Percentiles rank a stretch among this genome's conserved stretches.
phyloP scores from a whole-genome alignment of 2,888 invertebrate genomes.

The Ischnura elegans region DNA sequence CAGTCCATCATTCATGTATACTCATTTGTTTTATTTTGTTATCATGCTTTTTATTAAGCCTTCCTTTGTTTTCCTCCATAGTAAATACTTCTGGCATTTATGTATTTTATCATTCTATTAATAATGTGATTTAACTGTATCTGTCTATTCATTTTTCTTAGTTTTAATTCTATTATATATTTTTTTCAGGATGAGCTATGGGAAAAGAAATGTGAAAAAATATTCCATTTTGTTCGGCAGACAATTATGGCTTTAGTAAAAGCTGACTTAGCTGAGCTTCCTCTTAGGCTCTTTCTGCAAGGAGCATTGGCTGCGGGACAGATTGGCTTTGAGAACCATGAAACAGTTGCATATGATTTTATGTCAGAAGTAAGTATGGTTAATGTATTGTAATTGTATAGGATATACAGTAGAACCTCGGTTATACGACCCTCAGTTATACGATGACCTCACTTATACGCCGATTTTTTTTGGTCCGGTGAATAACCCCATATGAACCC shows the following conservation, averaged over 20 bases:
- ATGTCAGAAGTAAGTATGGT: slow-evolving; percentile 86
- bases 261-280: slow-evolving; percentile 96
- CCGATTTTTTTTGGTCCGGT: too few relatives aligned
- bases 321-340: slow-evolving; percentile 95
- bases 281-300: slow-evolving; percentile 95
- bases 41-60: too few relatives aligned
- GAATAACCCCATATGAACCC: too few relatives aligned
- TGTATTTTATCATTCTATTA: slow-evolving; percentile 54
- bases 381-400: too few relatives aligned
- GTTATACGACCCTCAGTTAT: too few relatives aligned
- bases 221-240: slow-evolving; percentile 98
- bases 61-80: background rate
- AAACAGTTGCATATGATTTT: slow-evolving; percentile 98
- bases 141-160: slow-evolving; percentile 61
- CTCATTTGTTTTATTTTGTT: too few relatives aligned
- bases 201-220: slow-evolving; percentile 99
- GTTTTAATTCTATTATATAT: slow-evolving; percentile 54
- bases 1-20: too few relatives aligned
- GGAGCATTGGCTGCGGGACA: slow-evolving; percentile 96
- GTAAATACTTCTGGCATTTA: too few relatives aligned
- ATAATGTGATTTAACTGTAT: slow-evolving; percentile 26
- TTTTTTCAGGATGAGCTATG: slow-evolving; percentile 92
- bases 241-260: slow-evolving; percentile 96
- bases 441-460: too few relatives aligned
- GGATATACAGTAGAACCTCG: too few relatives aligned